Evolutionary conservation across 2,113 vertebrate species (phyloP).

Genomic region (Cryptomyrus ogoouensis): DNA sequence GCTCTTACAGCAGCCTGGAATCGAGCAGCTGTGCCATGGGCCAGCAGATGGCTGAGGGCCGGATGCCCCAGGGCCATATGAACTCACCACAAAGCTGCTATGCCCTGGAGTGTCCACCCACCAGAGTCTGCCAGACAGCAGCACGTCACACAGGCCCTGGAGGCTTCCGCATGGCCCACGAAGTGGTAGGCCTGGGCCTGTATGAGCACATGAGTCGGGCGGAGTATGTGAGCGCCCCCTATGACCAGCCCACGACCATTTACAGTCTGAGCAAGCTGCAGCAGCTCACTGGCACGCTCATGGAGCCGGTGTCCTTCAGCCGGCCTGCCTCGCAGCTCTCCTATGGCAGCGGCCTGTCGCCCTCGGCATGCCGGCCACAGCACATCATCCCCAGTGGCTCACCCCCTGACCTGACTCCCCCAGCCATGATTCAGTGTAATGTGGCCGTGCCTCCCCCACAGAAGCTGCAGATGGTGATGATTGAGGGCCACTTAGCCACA

Average conservation of each 20-base stretch:
- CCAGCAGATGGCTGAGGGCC: constrained; percentile 54
- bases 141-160: constrained; percentile 55
- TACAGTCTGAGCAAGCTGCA: constrained; percentile 97
- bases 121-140: constrained; percentile 69
- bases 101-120: constrained; percentile 84
- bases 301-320: constrained; percentile 78
- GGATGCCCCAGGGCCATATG: constrained; percentile 88
- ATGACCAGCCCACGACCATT: constrained; percentile 84
- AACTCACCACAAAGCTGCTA: constrained; percentile 87
- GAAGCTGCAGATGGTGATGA: constrained; percentile 72
- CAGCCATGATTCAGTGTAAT: constrained; percentile 76
- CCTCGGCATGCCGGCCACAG: constrained; percentile 71
- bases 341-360: constrained; percentile 80
- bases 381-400: constrained; percentile 73
- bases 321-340: constrained; percentile 65
- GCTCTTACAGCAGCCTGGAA: constrained; percentile 62
- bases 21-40: constrained; percentile 56
- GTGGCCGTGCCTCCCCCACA: constrained; percentile 72
- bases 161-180: constrained; percentile 71
- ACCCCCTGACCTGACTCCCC: constrained; percentile 76
- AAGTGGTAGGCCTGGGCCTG: constrained; percentile 74
- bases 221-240: constrained; percentile 83
- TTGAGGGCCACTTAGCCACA: constrained; percentile 70
- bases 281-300: constrained; percentile 95
- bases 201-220: constrained; percentile 90